Evolutionary conservation across 2,797 vertebrate species (phyloP).

Genomic region (Pelochelys cantorii): DNA sequence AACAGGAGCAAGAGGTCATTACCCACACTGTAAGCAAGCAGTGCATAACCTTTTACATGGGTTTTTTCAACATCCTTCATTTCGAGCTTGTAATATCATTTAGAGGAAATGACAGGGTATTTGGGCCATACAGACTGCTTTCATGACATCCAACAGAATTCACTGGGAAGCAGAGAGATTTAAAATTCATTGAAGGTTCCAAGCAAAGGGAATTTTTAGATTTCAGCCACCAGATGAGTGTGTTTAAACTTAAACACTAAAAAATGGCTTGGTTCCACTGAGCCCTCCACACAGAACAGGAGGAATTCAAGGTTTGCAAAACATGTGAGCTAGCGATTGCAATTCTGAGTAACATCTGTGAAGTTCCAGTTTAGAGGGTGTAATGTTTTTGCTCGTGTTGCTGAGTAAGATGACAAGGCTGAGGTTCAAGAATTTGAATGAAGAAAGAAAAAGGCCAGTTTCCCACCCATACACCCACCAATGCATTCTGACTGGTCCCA

Average conservation of each 20-base stretch:
- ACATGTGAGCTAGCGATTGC: neutral
- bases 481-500: neutral
- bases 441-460: constrained; percentile 60
- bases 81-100: fast-evolving
- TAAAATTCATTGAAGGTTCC: neutral
- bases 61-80: neutral
- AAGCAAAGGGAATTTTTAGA: neutral
- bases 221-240: neutral
- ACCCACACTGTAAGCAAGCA: neutral
- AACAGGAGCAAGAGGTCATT: constrained; percentile 9
- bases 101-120: too few species aligned
- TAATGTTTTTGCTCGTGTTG: too few species aligned
- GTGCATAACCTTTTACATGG: neutral
- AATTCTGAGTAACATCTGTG: neutral
- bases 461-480: constrained; percentile 24
- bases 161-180: neutral
- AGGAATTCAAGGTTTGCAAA: neutral
- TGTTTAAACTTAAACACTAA: neutral
- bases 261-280: fast-evolving
- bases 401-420: constrained; percentile 65
- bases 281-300: neutral
- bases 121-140: neutral
- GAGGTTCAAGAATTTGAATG: constrained; percentile 70
- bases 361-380: too few species aligned
- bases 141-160: neutral